These are phyloP conservation scores for Cardiocondyla obscurior DNA, from an alignment of 1,140 invertebrate genomes.

Conservation along the genomic window DNA sequence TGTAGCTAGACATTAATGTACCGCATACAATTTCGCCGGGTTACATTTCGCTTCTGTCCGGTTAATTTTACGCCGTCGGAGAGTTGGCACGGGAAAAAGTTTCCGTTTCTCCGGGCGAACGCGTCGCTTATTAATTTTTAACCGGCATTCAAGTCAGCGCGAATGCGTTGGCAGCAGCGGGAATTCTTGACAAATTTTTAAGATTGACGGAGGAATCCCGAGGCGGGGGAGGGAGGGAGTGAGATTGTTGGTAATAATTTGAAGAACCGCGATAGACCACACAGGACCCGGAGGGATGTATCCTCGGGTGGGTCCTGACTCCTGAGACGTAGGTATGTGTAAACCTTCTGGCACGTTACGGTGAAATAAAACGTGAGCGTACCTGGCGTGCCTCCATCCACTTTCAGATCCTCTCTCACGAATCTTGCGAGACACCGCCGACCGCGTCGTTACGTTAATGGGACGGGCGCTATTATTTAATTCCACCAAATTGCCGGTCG, in stretches of 20 bases:
- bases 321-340: constrained; percentile 66
- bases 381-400: constrained; percentile 67
- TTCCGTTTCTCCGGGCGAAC: not conserved
- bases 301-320: constrained; percentile 66
- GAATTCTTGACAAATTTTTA: constrained; percentile 69
- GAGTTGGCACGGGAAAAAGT: constrained; percentile 34
- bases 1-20: not conserved
- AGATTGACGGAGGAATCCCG: constrained; percentile 67
- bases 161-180: constrained; percentile 23
- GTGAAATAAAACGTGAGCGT: constrained; percentile 71
- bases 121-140: constrained; percentile 45
- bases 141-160: constrained; percentile 31
- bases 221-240: not conserved
- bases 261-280: constrained; percentile 66
- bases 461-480: constrained; percentile 73
- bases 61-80: constrained; percentile 41
- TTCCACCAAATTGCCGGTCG: constrained; percentile 67
- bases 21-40: not conserved
- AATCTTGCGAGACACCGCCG: constrained; percentile 64
- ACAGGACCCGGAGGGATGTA: constrained; percentile 66
- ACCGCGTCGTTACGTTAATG: constrained; percentile 69
- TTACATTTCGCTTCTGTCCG: constrained; percentile 26
- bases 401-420: constrained; percentile 57
- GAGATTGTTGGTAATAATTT: constrained; percentile 70
- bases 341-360: constrained; percentile 69